Conservation (phyloP, 2,888 invertebrate species). For the Calameuta idolon region DNA sequence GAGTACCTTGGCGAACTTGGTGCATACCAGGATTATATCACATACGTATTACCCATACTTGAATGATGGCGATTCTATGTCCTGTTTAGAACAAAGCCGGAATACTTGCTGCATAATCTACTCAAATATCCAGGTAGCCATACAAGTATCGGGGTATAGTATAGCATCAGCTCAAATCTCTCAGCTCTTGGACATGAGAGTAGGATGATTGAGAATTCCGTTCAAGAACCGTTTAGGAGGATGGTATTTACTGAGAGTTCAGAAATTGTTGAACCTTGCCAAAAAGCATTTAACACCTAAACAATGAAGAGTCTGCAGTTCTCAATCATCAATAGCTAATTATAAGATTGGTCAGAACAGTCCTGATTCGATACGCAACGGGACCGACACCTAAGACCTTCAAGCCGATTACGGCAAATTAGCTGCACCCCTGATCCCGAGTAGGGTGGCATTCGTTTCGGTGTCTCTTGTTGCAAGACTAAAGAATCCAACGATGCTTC, state of each 20-base stretch:
- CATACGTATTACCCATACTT: not conserved
- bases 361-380: not conserved
- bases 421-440: not conserved
- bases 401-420: slow-evolving; percentile 13
- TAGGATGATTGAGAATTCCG: not conserved
- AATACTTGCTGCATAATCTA: not conserved
- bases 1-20: not conserved
- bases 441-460: not conserved
- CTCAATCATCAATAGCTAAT: not conserved
- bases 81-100: not conserved
- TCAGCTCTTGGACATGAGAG: not conserved
- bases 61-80: not conserved
- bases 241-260: too few relatives aligned
- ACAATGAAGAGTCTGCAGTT: not conserved
- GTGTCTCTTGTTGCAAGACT: not conserved
- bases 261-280: not conserved
- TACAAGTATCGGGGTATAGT: not conserved
- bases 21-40: not conserved
- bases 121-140: not conserved
- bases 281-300: not conserved
- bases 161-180: not conserved
- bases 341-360: not conserved
- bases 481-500: not conserved
- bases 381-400: not conserved
- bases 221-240: not conserved